Percentiles rank a stretch among this genome's conserved stretches.
These are phyloP conservation scores for Eulemur albifrons DNA, from an alignment of 2,797 vertebrate genomes.

Conservation along the genomic window DNA sequence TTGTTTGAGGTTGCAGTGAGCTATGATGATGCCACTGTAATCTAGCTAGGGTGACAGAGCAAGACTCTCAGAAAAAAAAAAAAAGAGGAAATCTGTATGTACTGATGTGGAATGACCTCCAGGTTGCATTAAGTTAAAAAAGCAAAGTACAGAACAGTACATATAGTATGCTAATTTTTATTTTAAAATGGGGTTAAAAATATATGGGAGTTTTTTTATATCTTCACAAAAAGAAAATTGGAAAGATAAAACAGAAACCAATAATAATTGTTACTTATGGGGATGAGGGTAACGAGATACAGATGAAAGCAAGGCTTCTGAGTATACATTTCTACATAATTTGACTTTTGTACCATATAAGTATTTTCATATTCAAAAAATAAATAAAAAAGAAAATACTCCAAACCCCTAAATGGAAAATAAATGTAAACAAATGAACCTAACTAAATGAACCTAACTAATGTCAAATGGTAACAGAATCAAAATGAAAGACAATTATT, in stretches of 20 bases:
- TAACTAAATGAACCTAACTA: neutral
- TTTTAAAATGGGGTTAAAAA: neutral
- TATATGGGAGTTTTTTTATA: neutral
- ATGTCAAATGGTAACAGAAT: neutral
- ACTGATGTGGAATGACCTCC: neutral
- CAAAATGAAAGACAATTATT: neutral
- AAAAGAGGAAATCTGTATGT: neutral
- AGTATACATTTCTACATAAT: neutral
- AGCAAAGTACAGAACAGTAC: neutral
- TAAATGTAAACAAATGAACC: neutral
- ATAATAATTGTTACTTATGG: neutral
- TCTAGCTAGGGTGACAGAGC: too few species aligned
- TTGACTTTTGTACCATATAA: neutral
- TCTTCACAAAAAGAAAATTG: neutral
- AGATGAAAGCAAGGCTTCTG: neutral
- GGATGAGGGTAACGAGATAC: neutral
- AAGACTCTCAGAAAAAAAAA: too few species aligned
- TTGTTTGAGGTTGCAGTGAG: too few species aligned
- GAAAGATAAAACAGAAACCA: neutral
- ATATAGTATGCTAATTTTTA: neutral
- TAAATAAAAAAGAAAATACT: neutral
- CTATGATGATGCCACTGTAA: too few species aligned
- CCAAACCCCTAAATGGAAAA: neutral
- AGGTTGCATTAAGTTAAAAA: neutral
- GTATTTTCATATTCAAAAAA: conserved; percentile 11